Conservation (phyloP, 2,888 invertebrate genomes). For the Clepsis dumicolana region DNA sequence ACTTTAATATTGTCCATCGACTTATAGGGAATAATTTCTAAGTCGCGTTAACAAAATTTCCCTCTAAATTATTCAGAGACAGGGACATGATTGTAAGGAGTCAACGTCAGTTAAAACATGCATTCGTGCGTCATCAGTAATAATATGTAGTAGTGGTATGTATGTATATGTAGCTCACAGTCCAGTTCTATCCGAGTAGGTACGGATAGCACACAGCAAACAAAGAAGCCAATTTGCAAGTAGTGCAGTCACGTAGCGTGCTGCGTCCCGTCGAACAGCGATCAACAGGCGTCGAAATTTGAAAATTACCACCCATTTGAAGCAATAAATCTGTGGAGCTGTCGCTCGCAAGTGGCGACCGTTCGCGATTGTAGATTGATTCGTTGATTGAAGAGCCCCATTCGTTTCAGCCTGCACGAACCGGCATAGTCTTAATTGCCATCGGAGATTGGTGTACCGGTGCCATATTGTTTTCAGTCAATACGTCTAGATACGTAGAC, state of each 20-base stretch:
- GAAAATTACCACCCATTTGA: conserved; percentile 79
- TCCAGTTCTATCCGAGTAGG: not conserved
- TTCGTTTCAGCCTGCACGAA: conserved; percentile 79
- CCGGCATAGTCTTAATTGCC: conserved; percentile 81
- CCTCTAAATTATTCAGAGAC: no score
- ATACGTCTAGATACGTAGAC: conserved; percentile 36
- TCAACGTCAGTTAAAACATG: not conserved
- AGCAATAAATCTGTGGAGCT: conserved; percentile 83
- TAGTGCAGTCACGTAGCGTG: conserved; percentile 51
- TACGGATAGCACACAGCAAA: conserved; percentile 20
- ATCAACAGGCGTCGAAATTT: conserved; percentile 82
- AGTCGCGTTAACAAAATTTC: no score
- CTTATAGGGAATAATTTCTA: no score
- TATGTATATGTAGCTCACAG: conserved; percentile 6
- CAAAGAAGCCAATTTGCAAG: conserved; percentile 57
- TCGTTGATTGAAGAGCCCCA: conserved; percentile 85
- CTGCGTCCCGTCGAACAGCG: conserved; percentile 57
- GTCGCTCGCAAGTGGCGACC: conserved; percentile 83
- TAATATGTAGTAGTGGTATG: conserved; percentile 7
- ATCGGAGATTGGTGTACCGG: conserved; percentile 76
- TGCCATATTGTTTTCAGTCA: conserved; percentile 50
- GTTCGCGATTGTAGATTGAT: conserved; percentile 84
- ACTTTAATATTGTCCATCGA: no score
- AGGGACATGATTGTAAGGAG: no score
- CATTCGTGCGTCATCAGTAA: not conserved